These are phyloP conservation scores for Carapus acus DNA, from an alignment of 2,797 vertebrate species.

Conservation along the genomic window DNA sequence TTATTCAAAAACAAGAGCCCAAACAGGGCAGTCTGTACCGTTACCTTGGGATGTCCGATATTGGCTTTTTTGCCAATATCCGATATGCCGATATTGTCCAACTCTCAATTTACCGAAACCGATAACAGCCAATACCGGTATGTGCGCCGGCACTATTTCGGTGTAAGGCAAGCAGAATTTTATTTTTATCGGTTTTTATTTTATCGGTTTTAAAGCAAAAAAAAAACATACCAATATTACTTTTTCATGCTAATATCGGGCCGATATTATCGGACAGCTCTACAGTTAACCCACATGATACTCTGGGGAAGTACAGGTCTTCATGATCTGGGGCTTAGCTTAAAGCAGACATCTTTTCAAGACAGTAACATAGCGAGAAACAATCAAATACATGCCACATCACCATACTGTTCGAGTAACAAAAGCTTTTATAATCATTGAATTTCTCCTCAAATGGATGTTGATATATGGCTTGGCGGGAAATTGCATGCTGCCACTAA, in stretches of 20 bases:
- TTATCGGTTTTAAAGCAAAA: too few relatives aligned
- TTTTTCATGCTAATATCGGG: too few relatives aligned
- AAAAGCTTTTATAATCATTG: slow-evolving; percentile 54
- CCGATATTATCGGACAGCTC: too few relatives aligned
- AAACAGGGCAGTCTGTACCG: slow-evolving; percentile 35
- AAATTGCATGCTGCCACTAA: slow-evolving; percentile 25
- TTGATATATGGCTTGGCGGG: slow-evolving; percentile 32
- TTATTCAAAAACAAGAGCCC: slow-evolving; percentile 15
- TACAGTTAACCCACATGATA: slow-evolving; percentile 32
- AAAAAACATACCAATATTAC: too few relatives aligned
- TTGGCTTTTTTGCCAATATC: too few relatives aligned
- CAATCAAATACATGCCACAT: slow-evolving; percentile 24
- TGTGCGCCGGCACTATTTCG: too few relatives aligned
- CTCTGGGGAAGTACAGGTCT: slow-evolving; percentile 35
- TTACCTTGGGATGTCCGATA: too few relatives aligned
- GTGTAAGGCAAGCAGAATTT: too few relatives aligned
- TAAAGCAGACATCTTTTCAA: slow-evolving; percentile 42
- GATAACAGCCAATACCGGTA: too few relatives aligned
- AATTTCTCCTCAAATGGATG: slow-evolving; percentile 43
- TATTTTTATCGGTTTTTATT: too few relatives aligned
- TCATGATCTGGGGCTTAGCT: slow-evolving; percentile 31
- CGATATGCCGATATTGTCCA: too few relatives aligned
- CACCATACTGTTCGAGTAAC: slow-evolving; percentile 43
- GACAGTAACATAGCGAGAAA: slow-evolving; percentile 30
- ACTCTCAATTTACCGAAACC: too few relatives aligned